Conservation (phyloP, 2,113 vertebrate genomes). For the Pachyramphus minor region DNA sequence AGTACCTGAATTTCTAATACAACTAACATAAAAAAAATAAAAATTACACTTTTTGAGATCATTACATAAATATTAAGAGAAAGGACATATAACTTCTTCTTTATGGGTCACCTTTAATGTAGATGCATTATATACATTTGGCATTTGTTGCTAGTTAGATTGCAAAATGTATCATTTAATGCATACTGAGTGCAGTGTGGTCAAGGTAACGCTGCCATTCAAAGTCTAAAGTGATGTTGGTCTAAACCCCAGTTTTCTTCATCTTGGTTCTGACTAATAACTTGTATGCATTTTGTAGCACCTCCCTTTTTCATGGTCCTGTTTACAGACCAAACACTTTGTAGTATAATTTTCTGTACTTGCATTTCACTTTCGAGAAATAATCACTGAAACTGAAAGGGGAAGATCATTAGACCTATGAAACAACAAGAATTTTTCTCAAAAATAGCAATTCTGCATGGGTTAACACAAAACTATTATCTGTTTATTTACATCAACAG, state of each 20-base stretch:
- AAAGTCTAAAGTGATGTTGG: not conserved
- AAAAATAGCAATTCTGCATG: not conserved
- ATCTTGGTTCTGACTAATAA: not conserved
- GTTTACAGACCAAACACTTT: not conserved
- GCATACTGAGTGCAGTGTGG: constrained; percentile 20
- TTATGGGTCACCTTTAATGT: constrained; percentile 52
- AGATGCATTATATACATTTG: constrained; percentile 19
- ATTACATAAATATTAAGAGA: not conserved
- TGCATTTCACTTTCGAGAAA: not conserved
- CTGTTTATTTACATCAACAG: not conserved
- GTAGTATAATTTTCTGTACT: not conserved
- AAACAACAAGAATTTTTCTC: not conserved
- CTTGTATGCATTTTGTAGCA: not conserved
- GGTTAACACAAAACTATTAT: not conserved
- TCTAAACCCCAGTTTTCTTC: not conserved
- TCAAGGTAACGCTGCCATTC: constrained; percentile 13
- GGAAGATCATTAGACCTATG: not conserved
- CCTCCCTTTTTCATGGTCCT: not conserved
- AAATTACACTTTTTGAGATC: not conserved
- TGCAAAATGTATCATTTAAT: constrained; percentile 15
- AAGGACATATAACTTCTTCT: not conserved
- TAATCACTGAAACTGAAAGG: not conserved
- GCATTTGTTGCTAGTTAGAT: constrained; percentile 40
- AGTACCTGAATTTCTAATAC: not conserved
- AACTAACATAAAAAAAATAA: not conserved